Evolutionary conservation across 2,888 invertebrate species (phyloP), one percentile per base, ranked within the genome.

Genomic region (Endomychus coccineus): DNA sequence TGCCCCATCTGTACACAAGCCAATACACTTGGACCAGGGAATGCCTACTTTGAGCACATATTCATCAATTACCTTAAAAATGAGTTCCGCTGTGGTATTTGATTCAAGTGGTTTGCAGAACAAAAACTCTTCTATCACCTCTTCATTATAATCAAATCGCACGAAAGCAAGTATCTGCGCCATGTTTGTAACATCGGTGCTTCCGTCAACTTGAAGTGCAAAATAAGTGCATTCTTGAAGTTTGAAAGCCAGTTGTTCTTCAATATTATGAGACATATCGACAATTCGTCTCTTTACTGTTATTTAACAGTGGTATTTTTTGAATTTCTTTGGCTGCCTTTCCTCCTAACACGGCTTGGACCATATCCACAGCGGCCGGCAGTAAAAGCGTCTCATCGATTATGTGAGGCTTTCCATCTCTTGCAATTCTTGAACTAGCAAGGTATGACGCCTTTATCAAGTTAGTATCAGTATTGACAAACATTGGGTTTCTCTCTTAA

Each of bases 1-100:
- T 34, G 43, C 46, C 32, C 43, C 46, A 21, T 44, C 46, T 9
- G 45, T 46, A 39, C 43, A 49, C 19, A 46, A 30, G 12, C 43
- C 45, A 16, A 30, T 42, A 14, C 45, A 36, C 16, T 43, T 46
- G 34, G 41, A 9, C 42, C 42, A 44, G 19, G 27, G 40, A 36
- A 41, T 15, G 21, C 11, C 37, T 15, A 22, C 27, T 27, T 25
- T 40, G 31, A 38, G 22, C 9, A 48, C 9, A 19, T 29, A 5
- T 22, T 14, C 27, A 28, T 43, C 27, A 40, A 40, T 45, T 31
- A 44, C 34, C 16, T 43, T 43, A n/a, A n/a, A n/a, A n/a, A n/a
- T n/a, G n/a, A n/a, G n/a, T 28, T 16, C 23, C 28, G 33, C 36
- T 39, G 39, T 15, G 15, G 45, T 39, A 4, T 39, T 48, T n/a